Percentiles rank a stretch among this genome's conserved stretches.
phyloP scores from a whole-genome alignment of 1,140 invertebrate genomes.

The Formica exsecta region DNA sequence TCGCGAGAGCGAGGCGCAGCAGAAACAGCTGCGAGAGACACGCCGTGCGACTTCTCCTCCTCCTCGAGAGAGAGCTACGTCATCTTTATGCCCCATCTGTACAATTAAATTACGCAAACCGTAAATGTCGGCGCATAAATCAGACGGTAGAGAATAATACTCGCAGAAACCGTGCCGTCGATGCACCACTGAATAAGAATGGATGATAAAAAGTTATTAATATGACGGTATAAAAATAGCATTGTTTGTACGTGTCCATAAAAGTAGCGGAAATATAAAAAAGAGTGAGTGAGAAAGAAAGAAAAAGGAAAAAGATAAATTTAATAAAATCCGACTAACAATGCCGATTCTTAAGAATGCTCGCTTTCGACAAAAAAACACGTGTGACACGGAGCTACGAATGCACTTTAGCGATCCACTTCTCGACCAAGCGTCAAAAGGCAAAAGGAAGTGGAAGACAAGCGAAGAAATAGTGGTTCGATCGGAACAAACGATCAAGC shows the following conservation, averaged over 20 bases:
- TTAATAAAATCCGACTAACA: slow-evolving; percentile 4
- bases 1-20: slow-evolving; percentile 5
- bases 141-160: slow-evolving; percentile 38
- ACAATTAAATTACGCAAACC: slow-evolving; percentile 83
- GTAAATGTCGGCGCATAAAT: slow-evolving; percentile 79
- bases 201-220: neutral
- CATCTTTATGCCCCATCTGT: slow-evolving; percentile 80
- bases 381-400: neutral
- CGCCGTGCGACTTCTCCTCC: slow-evolving; percentile 7
- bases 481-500: slow-evolving; percentile 42
- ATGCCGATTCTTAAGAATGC: neutral
- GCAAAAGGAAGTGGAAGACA: slow-evolving; percentile 19
- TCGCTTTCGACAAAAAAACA: neutral
- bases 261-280: neutral
- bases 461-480: slow-evolving; percentile 41
- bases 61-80: slow-evolving; percentile 8
- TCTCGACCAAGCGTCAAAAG: slow-evolving; percentile 7
- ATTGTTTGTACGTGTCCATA: neutral
- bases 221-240: neutral
- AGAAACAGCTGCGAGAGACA: slow-evolving; percentile 52
- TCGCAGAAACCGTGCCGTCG: neutral
- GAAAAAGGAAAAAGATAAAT: neutral
- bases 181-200: neutral
- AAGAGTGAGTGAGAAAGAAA: too few species aligned
- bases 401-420: slow-evolving; percentile 25